A percentile compares a stretch with the other conserved stretches of the same genome.
Conservation (phyloP, 1,140 invertebrate genomes). For the Ceratina calcarata region DNA sequence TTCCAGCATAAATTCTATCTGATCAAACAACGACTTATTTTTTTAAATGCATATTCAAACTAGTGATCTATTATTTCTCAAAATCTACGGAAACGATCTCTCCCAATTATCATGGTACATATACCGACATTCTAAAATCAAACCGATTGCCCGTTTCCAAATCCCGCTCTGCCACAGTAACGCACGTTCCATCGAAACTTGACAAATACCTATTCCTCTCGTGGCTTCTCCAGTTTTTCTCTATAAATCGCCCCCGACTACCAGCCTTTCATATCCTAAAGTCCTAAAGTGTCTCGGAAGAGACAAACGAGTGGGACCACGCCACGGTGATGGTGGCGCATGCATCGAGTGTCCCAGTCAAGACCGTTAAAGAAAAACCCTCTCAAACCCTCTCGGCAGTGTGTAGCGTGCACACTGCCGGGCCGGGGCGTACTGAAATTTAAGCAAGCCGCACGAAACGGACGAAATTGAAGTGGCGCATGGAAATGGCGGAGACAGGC, state of each 20-base stretch:
- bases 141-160: neutral
- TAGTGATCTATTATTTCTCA: too few species aligned
- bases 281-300: conserved; percentile 26
- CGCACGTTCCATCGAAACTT: conserved; percentile 1
- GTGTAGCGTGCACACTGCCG: neutral
- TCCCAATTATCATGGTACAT: too few species aligned
- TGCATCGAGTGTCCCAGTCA: conserved; percentile 33
- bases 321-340: neutral
- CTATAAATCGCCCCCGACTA: conserved; percentile 1
- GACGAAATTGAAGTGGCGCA: conserved; percentile 62
- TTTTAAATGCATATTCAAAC: too few species aligned
- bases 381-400: neutral
- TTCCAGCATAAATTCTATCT: too few species aligned
- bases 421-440: conserved; percentile 46
- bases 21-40: too few species aligned
- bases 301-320: conserved; percentile 29
- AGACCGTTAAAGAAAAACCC: conserved; percentile 19
- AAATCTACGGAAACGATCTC: too few species aligned
- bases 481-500: conserved; percentile 59
- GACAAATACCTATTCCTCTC: neutral
- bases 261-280: conserved; percentile 17
- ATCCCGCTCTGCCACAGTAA: neutral
- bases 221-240: neutral
- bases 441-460: conserved; percentile 50
- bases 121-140: too few species aligned